A percentile compares a stretch with the other conserved stretches of the same genome.
These are phyloP conservation scores for Mechanitis mazaeus DNA, from an alignment of 2,888 invertebrate genomes.

Conservation along the genomic window DNA sequence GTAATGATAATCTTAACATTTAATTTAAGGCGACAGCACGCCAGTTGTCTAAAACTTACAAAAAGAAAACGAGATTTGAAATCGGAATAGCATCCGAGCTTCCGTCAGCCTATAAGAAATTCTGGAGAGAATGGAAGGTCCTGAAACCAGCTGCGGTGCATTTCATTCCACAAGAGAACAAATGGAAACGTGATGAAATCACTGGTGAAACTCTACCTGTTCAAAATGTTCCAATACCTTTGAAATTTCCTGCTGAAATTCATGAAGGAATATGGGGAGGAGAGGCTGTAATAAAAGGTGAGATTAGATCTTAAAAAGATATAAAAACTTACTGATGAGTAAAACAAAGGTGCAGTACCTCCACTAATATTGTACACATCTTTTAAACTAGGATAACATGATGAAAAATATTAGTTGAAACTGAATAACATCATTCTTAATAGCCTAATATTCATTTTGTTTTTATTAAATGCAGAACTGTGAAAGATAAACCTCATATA, in stretches of 20 bases:
- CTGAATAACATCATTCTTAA: no score
- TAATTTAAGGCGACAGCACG: constrained; percentile 58
- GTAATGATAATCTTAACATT: not conserved
- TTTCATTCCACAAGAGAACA: constrained; percentile 83
- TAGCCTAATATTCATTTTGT: no score
- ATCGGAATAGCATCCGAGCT: constrained; percentile 81
- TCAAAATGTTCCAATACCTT: constrained; percentile 85
- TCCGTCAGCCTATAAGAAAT: constrained; percentile 89
- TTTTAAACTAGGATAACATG: no score
- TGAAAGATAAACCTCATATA: no score
- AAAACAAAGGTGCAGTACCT: no score
- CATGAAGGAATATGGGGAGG: constrained; percentile 97
- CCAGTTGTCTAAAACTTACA: constrained; percentile 69
- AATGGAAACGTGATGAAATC: constrained; percentile 83
- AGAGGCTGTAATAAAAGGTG: constrained; percentile 91
- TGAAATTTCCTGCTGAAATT: constrained; percentile 86
- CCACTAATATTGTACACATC: no score
- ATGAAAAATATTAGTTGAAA: no score
- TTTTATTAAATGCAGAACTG: no score
- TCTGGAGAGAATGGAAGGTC: constrained; percentile 89
- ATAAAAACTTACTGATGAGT: no score
- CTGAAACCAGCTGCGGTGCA: constrained; percentile 79
- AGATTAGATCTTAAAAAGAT: not conserved
- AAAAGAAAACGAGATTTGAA: constrained; percentile 75
- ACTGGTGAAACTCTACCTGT: constrained; percentile 84